Evolutionary conservation across 2,888 invertebrate genomes (phyloP), one percentile per base, ranked within the genome.

Genomic region (Diarsia mendica): DNA sequence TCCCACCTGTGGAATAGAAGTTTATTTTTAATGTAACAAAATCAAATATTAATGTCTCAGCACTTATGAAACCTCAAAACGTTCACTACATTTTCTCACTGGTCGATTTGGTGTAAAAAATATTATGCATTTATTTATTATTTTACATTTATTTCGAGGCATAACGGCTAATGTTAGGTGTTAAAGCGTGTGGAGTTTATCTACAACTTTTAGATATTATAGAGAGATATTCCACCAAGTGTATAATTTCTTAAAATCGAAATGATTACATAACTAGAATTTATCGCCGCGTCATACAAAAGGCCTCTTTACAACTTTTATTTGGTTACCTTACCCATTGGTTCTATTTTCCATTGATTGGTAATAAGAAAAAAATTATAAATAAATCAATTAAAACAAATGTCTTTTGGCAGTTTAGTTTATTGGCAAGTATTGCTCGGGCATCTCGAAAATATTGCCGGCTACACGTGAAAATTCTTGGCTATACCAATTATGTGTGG

Each of bases 221-320:
- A 39, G 39, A 39, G 0, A n/a, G 23, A 60, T 49, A 58, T 67
- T 53, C 61, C 66, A 63, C 60, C 20, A 72, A 39, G 73, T 78
- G 51, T 67, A 74, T 10, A 63, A 69, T 64, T 67, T 67, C 64
- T 74, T 79, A 83, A 48, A 55, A 55, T 60, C 58, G 48, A 67
- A 55, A 39, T 18, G 18, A 73, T 64, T 73, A 72, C 18, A 61
- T 75, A 72, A 67, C 49, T 74, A 58, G 20, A 10, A 75, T 81
- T 63, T 75, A 64, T 23, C 53, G 58, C 53, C n/a, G 39, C 39
- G 60, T 76, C 60, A 39, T 70, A 55, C 46, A 65, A 85, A 85
- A 85, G 66, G 68, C 71, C 68, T 63, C 68, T 49, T 75, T 74
- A 55, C 18, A 18, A 55, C 6, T 10, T 61, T 60, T 69, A 61